Base-by-base conservation (phyloP, 2,113 vertebrate species). In the Sphaerodactylus townsendi region DNA sequence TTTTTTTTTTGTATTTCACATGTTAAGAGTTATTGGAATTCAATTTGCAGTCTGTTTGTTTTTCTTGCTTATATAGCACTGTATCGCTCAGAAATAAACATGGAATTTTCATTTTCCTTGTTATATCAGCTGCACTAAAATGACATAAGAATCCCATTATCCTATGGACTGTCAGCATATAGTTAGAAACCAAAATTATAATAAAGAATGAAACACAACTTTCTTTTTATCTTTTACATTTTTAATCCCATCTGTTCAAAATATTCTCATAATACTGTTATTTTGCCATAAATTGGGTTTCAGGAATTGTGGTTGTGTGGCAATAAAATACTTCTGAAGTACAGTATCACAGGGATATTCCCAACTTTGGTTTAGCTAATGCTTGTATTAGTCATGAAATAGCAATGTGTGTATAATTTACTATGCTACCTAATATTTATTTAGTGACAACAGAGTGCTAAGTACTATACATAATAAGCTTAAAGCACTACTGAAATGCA, bases 1-100 rank as follows among this genome's bases (percentile, higher is more conserved):
- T 83, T 59, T 14, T 62, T 28, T 10, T 62, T 93, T 88, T 91
- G 87, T 88, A 91, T 91, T 92, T 88, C 90, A 93, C 44, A 68
- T 89, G 84, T 85, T 89, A 84, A n/a, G 83, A 90, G 85, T 93
- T 93, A 94, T 85, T 89, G 89, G 85, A 93, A 93, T 94, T 93
- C 93, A 93, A 91, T 91, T 91, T 93, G 84, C 77, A 89, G 84
- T 81, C 91, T 85, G 77, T 83, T 90, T 93, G 93, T 90, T 92
- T 93, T 88, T 84, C 79, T 93, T 92, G 87, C 87, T 90, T 91
- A 87, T 93, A 91, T 81, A 88, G 66, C 85, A 85, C 78, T 90
- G 62, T 87, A 87, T 92, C 87, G 88, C 89, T 93, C 89, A 91
- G 86, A 90, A 90, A 91, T 89, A 86, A 93, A 93, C 53, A 65